A percentile compares a stretch with the other conserved stretches of the same genome.
These are phyloP conservation scores for Lymantria monacha DNA, from an alignment of 2,888 invertebrate genomes.

Conservation along the genomic window DNA sequence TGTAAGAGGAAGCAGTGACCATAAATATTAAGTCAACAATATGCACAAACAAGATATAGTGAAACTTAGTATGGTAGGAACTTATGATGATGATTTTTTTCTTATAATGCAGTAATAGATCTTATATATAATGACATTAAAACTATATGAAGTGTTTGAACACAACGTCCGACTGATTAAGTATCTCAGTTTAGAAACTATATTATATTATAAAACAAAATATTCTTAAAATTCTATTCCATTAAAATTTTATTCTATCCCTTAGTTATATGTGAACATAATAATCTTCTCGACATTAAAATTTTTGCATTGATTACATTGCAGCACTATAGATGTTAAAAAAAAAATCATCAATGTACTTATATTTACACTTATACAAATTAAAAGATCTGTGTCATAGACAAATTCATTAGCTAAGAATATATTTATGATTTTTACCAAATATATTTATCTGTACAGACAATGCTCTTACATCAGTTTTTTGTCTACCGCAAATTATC, in stretches of 20 bases:
- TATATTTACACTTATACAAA: neutral
- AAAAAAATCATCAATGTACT: neutral
- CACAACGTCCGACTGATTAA: slow-evolving; percentile 31
- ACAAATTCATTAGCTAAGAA: slow-evolving; percentile 77
- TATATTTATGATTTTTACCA: slow-evolving; percentile 83
- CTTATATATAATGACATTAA: neutral
- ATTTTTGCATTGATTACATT: slow-evolving; percentile 12
- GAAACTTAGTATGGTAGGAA: no score
- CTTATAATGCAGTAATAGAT: neutral
- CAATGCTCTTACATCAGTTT: slow-evolving; percentile 88
- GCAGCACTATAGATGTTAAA: slow-evolving; percentile 14
- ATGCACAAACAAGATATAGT: no score
- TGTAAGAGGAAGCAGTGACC: no score
- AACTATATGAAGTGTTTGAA: slow-evolving; percentile 24
- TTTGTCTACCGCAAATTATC: slow-evolving; percentile 88
- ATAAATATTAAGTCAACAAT: no score
- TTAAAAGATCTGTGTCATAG: slow-evolving; percentile 1
- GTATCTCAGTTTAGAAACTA: slow-evolving; percentile 35
- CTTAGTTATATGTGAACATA: slow-evolving; percentile 30
- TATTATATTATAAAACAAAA: slow-evolving; percentile 9
- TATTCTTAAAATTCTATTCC: slow-evolving; percentile 4
- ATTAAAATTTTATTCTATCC: slow-evolving; percentile 4
- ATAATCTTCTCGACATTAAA: neutral
- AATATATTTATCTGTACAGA: slow-evolving; percentile 86
- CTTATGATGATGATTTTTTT: no score